Conservation (phyloP, 2,113 vertebrate species). For the Galemys pyrenaicus region DNA sequence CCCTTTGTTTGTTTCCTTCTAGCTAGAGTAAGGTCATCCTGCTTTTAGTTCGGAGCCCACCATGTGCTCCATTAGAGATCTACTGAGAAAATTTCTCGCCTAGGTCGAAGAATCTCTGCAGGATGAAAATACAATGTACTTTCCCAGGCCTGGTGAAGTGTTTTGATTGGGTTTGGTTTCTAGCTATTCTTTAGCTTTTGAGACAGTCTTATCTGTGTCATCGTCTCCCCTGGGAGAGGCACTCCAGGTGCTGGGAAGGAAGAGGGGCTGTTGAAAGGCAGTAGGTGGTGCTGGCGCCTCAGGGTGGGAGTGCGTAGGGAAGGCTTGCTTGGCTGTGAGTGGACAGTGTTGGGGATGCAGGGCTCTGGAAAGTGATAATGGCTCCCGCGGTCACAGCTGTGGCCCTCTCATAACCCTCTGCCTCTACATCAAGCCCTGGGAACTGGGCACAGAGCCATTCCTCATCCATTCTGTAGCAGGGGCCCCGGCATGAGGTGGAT, state of each 20-base stretch:
- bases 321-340: too few species aligned
- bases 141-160: neutral
- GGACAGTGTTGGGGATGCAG: fast-evolving
- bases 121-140: neutral
- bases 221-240: neutral
- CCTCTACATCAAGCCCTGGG: neutral
- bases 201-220: neutral
- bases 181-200: neutral
- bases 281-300: neutral
- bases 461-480: neutral
- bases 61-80: neutral
- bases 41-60: neutral
- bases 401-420: neutral
- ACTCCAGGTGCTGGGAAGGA: neutral
- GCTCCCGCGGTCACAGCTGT: neutral
- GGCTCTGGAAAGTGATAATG: neutral
- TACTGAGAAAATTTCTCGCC: neutral
- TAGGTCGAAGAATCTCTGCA: neutral
- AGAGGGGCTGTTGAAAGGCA: neutral
- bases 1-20: neutral
- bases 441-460: neutral
- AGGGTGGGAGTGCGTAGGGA: neutral
- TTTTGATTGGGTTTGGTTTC: neutral
- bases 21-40: neutral
- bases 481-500: neutral